These are phyloP conservation scores for Perodicticus potto DNA, from an alignment of 2,797 vertebrate genomes.

Conservation along the genomic window DNA sequence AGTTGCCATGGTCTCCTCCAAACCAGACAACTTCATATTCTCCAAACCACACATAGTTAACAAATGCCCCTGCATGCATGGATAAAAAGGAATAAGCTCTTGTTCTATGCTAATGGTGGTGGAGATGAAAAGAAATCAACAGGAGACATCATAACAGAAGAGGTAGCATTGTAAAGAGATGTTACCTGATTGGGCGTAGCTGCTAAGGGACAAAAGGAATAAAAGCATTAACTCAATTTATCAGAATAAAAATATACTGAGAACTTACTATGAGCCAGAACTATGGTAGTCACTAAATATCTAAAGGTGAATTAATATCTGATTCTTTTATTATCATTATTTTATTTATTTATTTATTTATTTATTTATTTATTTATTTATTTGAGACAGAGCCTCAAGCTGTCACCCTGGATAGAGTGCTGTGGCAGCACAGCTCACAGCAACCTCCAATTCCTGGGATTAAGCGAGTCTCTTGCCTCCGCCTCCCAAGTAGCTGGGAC, in stretches of 20 bases:
- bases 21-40: neutral
- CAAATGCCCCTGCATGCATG: neutral
- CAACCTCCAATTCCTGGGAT: no score
- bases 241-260: neutral
- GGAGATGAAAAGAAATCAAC: neutral
- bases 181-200: neutral
- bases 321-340: neutral
- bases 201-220: neutral
- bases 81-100: neutral
- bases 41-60: neutral
- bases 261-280: neutral
- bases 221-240: neutral
- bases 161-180: neutral
- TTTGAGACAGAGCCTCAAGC: no score
- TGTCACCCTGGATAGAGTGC: no score
- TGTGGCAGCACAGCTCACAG: no score
- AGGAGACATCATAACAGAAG: neutral
- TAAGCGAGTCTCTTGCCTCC: no score
- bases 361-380: no score
- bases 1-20: neutral
- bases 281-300: neutral
- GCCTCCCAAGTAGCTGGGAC: no score
- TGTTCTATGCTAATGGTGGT: neutral
- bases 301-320: neutral
- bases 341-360: no score